These are phyloP conservation scores for Drosophila kohkoa DNA, from an alignment of 1,140 invertebrate species.

Conservation along the genomic window DNA sequence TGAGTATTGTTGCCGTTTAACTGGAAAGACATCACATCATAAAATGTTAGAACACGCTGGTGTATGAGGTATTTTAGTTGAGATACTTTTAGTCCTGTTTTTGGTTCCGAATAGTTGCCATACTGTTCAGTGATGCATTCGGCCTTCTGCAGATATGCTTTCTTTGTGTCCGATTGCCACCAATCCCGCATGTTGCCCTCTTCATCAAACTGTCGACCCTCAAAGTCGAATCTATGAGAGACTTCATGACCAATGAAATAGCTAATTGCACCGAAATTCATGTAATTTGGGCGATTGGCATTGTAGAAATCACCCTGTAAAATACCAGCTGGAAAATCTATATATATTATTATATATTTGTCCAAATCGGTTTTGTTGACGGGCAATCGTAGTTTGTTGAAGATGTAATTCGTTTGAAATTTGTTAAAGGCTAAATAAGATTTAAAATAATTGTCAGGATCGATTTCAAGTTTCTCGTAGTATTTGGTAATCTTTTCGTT, in stretches of 20 bases:
- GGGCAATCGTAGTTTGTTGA: constrained; percentile 90
- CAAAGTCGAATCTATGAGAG: constrained; percentile 96
- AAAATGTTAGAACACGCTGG: too few relatives aligned
- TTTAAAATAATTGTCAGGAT: constrained; percentile 89
- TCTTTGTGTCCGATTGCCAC: constrained; percentile 92
- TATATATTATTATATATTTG: constrained; percentile 98
- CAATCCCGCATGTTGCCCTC: constrained; percentile 94
- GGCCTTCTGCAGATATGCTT: constrained; percentile 91
- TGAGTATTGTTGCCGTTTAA: constrained; percentile 95
- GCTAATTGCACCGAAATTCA: constrained; percentile 97
- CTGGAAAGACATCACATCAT: constrained; percentile 81
- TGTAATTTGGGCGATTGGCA: constrained; percentile 92
- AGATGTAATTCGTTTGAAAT: constrained; percentile 91
- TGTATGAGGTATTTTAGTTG: constrained; percentile 26
- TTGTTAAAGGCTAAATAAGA: constrained; percentile 91
- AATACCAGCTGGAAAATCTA: constrained; percentile 91
- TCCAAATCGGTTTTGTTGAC: constrained; percentile 94
- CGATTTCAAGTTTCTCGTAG: constrained; percentile 90
- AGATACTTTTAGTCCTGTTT: constrained; percentile 89
- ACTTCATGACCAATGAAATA: constrained; percentile 97
- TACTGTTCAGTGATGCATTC: constrained; percentile 96
- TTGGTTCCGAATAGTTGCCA: constrained; percentile 90
- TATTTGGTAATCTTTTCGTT: constrained; percentile 90
- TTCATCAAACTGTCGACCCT: constrained; percentile 95
- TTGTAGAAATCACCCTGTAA: constrained; percentile 95